Conservation (phyloP, 2,888 invertebrate genomes). For the Agrochola lychnidis region DNA sequence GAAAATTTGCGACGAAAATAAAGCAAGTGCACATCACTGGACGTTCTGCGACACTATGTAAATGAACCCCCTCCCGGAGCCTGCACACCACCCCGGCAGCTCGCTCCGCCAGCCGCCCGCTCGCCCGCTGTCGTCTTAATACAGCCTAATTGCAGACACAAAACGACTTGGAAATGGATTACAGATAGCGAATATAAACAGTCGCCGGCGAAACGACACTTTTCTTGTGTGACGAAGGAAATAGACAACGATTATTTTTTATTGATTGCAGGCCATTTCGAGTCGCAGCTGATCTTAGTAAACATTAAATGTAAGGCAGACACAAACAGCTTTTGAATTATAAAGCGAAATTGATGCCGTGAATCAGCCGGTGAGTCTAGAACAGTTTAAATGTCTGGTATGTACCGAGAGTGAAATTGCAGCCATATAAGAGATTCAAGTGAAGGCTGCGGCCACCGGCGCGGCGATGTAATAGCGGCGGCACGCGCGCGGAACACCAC, state of each 20-base stretch:
- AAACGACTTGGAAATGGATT: constrained; percentile 42
- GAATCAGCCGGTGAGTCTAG: constrained; percentile 8
- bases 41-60: constrained; percentile 38
- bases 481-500: neutral
- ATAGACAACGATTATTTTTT: constrained; percentile 10
- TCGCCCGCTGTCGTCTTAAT: constrained; percentile 36
- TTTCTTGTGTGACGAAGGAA: neutral
- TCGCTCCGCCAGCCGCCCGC: neutral
- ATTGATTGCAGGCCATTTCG: neutral
- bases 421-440: constrained; percentile 21
- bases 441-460: neutral
- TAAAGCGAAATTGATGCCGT: constrained; percentile 15
- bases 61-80: constrained; percentile 8
- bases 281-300: neutral
- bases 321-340: constrained; percentile 32
- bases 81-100: neutral
- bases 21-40: constrained; percentile 34
- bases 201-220: constrained; percentile 11
- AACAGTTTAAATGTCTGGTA: constrained; percentile 24
- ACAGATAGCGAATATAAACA: constrained; percentile 45
- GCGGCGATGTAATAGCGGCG: neutral
- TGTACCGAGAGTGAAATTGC: constrained; percentile 40
- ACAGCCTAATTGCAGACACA: constrained; percentile 56
- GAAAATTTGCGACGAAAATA: constrained; percentile 6
- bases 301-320: constrained; percentile 7